These are phyloP conservation scores for Scolopax rusticola DNA, from an alignment of 2,797 vertebrate species.

Conservation along the genomic window DNA sequence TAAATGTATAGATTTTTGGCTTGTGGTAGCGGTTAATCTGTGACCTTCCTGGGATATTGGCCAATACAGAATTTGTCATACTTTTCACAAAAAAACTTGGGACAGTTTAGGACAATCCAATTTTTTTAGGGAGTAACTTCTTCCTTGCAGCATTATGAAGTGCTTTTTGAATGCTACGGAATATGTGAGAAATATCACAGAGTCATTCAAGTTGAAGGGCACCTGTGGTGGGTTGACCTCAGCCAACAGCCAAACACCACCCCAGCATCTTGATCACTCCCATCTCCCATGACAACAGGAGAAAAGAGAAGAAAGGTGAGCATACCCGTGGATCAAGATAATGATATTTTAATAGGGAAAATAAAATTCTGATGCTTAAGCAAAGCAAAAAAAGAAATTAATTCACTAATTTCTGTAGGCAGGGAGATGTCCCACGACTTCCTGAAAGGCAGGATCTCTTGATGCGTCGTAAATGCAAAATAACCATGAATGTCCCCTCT, in stretches of 20 bases:
- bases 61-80: background rate
- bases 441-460: background rate
- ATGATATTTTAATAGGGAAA: background rate
- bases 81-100: background rate
- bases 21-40: background rate
- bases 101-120: background rate
- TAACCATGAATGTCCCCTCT: accelerated
- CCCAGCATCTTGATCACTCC: background rate
- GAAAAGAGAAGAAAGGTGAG: background rate
- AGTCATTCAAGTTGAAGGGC: background rate
- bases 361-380: background rate
- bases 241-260: background rate
- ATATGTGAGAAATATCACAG: background rate
- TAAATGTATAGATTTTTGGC: background rate
- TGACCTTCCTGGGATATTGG: background rate
- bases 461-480: background rate
- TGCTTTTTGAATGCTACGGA: background rate
- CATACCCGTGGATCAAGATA: background rate
- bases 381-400: background rate
- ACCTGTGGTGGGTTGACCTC: background rate
- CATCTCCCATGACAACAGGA: background rate
- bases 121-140: background rate
- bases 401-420: background rate
- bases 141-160: background rate
- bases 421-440: background rate